phyloP scores from a whole-genome alignment of 30 jellyfish, hydroid and myxozoan species.

The Turritopsis rubra region DNA sequence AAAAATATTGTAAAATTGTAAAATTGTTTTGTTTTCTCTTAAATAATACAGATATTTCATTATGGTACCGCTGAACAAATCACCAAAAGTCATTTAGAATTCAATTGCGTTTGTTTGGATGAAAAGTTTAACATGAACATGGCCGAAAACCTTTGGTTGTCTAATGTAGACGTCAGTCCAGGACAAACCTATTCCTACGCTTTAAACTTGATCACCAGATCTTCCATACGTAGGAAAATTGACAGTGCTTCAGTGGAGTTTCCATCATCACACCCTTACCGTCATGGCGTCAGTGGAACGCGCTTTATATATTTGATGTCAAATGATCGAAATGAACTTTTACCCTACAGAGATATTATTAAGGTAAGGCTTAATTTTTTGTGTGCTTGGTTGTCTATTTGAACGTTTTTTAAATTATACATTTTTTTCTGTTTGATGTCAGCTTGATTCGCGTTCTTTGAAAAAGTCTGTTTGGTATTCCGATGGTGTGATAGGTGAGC shows the following conservation, averaged over 20 bases:
- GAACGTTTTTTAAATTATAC: background rate
- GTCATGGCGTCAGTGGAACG: constrained; percentile 76
- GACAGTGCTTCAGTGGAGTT: constrained; percentile 78
- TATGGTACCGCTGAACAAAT: constrained; percentile 75
- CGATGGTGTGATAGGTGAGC: constrained; percentile 93
- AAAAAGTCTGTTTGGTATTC: constrained; percentile 81
- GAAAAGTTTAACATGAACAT: constrained; percentile 74
- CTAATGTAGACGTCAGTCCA: constrained; percentile 75
- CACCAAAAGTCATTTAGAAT: constrained; percentile 31
- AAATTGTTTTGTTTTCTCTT: no score
- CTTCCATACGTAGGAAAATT: constrained; percentile 34
- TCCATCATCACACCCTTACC: constrained; percentile 86
- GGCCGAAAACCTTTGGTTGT: constrained; percentile 59
- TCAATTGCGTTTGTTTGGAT: constrained; percentile 69
- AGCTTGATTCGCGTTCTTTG: constrained; percentile 15
- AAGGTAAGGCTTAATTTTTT: constrained; percentile 42
- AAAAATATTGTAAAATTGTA: no score
- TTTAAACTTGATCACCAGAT: constrained; percentile 40
- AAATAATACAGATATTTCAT: constrained; percentile 43
- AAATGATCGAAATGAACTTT: constrained; percentile 47
- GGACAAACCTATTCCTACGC: constrained; percentile 48
- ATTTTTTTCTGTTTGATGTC: background rate
- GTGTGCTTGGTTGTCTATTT: no score
- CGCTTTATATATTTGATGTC: constrained; percentile 78
- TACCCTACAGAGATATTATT: constrained; percentile 84